Conservation (phyloP, 2,797 vertebrate genomes). For the Pseudopleuronectes americanus region DNA sequence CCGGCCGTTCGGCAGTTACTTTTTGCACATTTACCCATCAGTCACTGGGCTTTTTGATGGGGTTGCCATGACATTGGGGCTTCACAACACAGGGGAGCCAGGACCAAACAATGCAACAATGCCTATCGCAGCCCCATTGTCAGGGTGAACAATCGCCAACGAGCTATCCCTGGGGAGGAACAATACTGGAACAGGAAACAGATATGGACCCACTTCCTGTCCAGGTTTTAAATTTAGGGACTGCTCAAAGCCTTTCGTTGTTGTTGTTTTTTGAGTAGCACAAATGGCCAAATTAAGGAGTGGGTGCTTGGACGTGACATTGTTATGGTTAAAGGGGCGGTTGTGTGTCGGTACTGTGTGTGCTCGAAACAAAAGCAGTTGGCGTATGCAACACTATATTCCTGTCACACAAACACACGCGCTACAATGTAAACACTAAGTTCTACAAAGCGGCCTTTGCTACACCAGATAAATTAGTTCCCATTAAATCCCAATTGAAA, state of each 20-base stretch:
- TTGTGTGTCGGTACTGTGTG: conserved; percentile 37
- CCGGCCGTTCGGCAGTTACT: conserved; percentile 27
- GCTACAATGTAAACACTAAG: background rate
- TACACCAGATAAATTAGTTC: conserved; percentile 11
- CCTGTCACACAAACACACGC: conserved; percentile 9
- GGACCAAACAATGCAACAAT: conserved; percentile 79
- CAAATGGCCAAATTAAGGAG: conserved; percentile 49
- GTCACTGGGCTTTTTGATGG: conserved; percentile 57
- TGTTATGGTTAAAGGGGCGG: conserved; percentile 57
- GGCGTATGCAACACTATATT: conserved; percentile 9
- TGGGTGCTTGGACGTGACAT: conserved; percentile 28
- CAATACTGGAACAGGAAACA: conserved; percentile 79
- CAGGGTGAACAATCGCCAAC: conserved; percentile 69
- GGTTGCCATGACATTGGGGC: conserved; percentile 43
- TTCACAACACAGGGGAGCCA: conserved; percentile 36
- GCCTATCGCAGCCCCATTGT: conserved; percentile 76
- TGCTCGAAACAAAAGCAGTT: conserved; percentile 30
- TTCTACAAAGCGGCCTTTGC: background rate
- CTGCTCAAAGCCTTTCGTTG: conserved; percentile 25
- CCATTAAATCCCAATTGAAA: conserved; percentile 28
- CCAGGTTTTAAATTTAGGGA: conserved; percentile 72
- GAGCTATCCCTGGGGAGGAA: conserved; percentile 63
- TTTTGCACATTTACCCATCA: conserved; percentile 38
- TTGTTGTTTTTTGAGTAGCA: conserved; percentile 31
- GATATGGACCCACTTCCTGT: conserved; percentile 77